A percentile compares a stretch with the other conserved stretches of the same genome.
Conservation (phyloP, 2,113 vertebrate species). For the Serinus canaria region DNA sequence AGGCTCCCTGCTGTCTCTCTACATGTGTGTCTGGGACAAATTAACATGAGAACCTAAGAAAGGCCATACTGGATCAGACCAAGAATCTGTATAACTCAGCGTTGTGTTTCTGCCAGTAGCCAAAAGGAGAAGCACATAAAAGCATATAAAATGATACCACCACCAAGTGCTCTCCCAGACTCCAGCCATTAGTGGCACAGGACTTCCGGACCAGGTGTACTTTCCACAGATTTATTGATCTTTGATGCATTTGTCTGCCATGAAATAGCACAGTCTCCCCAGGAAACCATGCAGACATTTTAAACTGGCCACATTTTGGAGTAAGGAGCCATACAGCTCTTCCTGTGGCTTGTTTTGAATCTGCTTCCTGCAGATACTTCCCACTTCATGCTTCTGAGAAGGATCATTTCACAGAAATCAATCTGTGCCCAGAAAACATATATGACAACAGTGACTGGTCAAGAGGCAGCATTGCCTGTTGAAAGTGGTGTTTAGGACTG, state of each 20-base stretch:
- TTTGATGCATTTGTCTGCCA: not conserved
- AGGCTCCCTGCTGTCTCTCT: not conserved
- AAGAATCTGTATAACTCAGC: not conserved
- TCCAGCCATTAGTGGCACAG: not conserved
- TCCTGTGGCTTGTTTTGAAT: not conserved
- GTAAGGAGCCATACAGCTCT: not conserved
- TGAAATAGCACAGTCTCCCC: not conserved
- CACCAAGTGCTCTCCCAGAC: not conserved
- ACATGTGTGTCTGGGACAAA: conserved; percentile 4
- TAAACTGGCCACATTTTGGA: not conserved
- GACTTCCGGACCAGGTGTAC: not conserved
- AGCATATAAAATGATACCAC: not conserved
- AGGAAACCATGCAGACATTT: not conserved
- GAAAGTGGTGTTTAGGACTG: not conserved
- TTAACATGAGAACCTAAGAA: not conserved
- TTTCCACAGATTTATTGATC: not conserved
- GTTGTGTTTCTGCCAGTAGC: not conserved
- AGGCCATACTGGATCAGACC: not conserved
- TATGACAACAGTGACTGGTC: not conserved
- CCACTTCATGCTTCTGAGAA: not conserved
- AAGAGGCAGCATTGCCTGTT: not conserved
- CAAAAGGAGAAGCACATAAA: not conserved
- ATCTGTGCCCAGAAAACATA: not conserved
- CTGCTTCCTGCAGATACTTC: not conserved
- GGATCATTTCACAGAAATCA: not conserved